A percentile compares a stretch with the other conserved stretches of the same genome.
Evolutionary conservation across 2,113 vertebrate genomes (phyloP).

Genomic region (Oncorhynchus clarkii): DNA sequence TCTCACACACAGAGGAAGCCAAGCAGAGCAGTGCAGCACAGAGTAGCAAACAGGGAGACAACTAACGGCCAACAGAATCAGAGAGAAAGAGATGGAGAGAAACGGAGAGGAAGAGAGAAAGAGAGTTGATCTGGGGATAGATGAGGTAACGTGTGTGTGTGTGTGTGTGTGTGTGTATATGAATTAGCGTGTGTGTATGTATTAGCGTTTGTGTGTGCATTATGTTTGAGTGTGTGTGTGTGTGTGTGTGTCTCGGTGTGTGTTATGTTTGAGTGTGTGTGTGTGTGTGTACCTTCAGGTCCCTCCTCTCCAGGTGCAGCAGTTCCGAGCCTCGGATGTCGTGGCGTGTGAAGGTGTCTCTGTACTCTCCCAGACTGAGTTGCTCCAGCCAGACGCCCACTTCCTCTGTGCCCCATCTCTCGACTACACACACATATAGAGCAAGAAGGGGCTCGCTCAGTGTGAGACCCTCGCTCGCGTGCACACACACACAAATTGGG

Average conservation of each 20-base stretch:
- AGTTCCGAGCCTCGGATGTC: slow-evolving; percentile 99
- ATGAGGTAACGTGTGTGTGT: slow-evolving; percentile 19
- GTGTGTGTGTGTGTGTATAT: slow-evolving; percentile 63
- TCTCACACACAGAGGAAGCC: slow-evolving; percentile 61
- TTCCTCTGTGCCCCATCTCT: slow-evolving; percentile 99
- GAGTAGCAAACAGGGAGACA: slow-evolving; percentile 53
- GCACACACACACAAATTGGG: neutral
- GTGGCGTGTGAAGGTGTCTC: slow-evolving; percentile 96
- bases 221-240: neutral
- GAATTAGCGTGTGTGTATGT: slow-evolving; percentile 53
- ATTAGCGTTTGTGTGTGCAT: neutral
- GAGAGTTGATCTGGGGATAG: slow-evolving; percentile 63
- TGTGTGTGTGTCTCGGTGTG: neutral
- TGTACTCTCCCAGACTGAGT: slow-evolving; percentile 99
- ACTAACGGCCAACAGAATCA: slow-evolving; percentile 32
- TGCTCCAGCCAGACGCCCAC: slow-evolving; percentile 99
- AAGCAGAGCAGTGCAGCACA: slow-evolving; percentile 73
- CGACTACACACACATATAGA: slow-evolving; percentile 88
- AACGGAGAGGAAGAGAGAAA: slow-evolving; percentile 14
- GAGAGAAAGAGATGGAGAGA: slow-evolving; percentile 40
- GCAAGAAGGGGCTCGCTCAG: slow-evolving; percentile 50
- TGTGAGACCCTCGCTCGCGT: slow-evolving; percentile 38
- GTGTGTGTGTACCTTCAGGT: slow-evolving; percentile 88
- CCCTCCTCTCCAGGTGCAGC: slow-evolving; percentile 98
- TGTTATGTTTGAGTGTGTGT: neutral